A percentile compares a stretch with the other conserved stretches of the same genome.
Conservation (phyloP, 2,888 invertebrate species). For the Aricia artaxerxes region DNA sequence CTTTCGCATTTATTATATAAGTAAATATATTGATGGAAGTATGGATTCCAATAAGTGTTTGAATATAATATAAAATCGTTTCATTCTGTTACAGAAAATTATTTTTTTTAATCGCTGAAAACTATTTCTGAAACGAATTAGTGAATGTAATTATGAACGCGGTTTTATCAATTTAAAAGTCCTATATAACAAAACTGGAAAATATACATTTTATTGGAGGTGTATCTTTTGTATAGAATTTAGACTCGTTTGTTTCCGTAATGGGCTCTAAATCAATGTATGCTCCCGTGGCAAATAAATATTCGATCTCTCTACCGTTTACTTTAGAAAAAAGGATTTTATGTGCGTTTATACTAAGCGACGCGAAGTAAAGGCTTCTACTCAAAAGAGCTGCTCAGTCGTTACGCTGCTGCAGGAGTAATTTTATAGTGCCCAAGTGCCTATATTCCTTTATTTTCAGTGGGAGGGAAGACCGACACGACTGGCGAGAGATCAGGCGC, state of each 20-base stretch:
- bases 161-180: too few species aligned
- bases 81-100: not conserved
- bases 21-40: too few species aligned
- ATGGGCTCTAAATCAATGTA: constrained; percentile 4
- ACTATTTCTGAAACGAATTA: not conserved
- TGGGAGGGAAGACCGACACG: too few species aligned
- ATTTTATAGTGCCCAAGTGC: too few species aligned
- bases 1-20: too few species aligned
- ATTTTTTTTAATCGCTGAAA: not conserved
- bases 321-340: not conserved
- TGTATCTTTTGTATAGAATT: constrained; percentile 5
- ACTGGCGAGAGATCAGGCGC: too few species aligned
- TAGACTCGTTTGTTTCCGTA: not conserved
- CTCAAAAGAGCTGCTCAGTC: too few species aligned
- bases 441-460: too few species aligned
- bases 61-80: not conserved
- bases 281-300: not conserved
- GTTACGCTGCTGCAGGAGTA: too few species aligned
- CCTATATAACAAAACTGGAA: not conserved
- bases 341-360: not conserved
- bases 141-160: too few species aligned
- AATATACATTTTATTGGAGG: not conserved
- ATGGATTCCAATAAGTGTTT: too few species aligned
- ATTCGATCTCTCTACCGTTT: not conserved
- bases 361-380: not conserved